Conservation (phyloP, 2,888 invertebrate genomes). For the Pollenia griseotomentosa region DNA sequence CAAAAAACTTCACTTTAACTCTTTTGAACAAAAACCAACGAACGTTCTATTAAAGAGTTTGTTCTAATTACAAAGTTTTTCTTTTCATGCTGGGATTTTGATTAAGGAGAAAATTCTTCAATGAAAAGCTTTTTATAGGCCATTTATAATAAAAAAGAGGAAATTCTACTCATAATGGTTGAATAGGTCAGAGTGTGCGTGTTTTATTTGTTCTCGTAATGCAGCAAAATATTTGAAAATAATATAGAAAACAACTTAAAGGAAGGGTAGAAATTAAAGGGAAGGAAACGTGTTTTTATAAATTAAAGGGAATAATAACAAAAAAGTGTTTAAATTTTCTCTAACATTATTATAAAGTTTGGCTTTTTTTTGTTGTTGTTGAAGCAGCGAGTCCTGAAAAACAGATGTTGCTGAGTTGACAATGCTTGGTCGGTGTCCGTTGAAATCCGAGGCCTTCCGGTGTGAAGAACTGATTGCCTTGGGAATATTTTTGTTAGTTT, state of each 20-base stretch:
- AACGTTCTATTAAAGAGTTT: constrained; percentile 31
- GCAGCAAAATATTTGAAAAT: constrained; percentile 8
- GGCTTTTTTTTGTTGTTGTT: too few relatives aligned
- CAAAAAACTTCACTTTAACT: constrained; percentile 27
- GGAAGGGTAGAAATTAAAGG: too few relatives aligned
- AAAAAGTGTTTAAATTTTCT: too few relatives aligned
- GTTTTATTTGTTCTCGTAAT: neutral
- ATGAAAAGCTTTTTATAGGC: constrained; percentile 17
- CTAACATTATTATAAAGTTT: too few relatives aligned
- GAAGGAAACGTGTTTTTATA: too few relatives aligned
- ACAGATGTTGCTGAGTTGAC: too few relatives aligned
- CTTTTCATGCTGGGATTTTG: constrained; percentile 17
- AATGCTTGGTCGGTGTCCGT: too few relatives aligned
- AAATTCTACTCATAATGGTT: neutral
- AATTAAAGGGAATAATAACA: too few relatives aligned
- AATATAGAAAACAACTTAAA: neutral
- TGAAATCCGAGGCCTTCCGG: too few relatives aligned
- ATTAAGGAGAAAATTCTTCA: constrained; percentile 35
- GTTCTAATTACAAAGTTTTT: constrained; percentile 56
- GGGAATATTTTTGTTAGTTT: too few relatives aligned
- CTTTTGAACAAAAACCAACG: constrained; percentile 5
- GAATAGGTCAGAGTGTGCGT: neutral
- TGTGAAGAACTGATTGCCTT: too few relatives aligned
- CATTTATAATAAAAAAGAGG: constrained; percentile 8
- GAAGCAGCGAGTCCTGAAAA: too few relatives aligned